phyloP scores from a whole-genome alignment of 1,140 invertebrate genomes.

The Cataglyphis hispanica region DNA sequence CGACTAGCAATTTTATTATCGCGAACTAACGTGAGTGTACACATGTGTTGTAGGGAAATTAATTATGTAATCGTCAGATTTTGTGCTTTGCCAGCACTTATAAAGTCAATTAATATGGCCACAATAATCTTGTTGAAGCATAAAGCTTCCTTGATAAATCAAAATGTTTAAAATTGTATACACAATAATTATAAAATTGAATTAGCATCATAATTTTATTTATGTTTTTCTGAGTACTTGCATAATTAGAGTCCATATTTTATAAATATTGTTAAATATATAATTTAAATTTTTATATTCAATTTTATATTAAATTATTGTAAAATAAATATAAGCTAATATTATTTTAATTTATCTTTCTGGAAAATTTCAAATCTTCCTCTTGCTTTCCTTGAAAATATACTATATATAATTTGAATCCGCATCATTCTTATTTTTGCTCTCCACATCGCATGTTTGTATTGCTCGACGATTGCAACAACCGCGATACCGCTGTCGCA shows the following conservation, averaged over 20 bases:
- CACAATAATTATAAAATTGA: background rate
- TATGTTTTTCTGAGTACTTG: background rate
- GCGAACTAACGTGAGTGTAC: slow-evolving; percentile 34
- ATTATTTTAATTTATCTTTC: background rate
- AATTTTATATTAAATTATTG: no score
- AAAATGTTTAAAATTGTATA: background rate
- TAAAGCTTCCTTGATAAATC: slow-evolving; percentile 25
- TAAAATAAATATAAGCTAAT: background rate
- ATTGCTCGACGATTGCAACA: background rate
- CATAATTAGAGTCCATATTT: background rate
- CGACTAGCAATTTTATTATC: slow-evolving; percentile 60
- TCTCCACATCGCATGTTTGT: background rate
- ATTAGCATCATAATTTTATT: background rate
- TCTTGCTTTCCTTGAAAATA: background rate
- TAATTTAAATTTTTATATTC: background rate
- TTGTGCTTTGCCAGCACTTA: slow-evolving; percentile 1
- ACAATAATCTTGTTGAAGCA: slow-evolving; percentile 31
- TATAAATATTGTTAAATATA: background rate
- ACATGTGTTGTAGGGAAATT: slow-evolving; percentile 20
- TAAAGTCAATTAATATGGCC: background rate
- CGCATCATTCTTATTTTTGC: background rate
- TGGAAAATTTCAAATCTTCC: background rate
- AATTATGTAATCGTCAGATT: slow-evolving; percentile 42
- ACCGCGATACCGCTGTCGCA: background rate
- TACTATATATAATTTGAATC: background rate